Base-by-base conservation (phyloP, 2,113 vertebrate species). In the Plecotus auritus region DNA sequence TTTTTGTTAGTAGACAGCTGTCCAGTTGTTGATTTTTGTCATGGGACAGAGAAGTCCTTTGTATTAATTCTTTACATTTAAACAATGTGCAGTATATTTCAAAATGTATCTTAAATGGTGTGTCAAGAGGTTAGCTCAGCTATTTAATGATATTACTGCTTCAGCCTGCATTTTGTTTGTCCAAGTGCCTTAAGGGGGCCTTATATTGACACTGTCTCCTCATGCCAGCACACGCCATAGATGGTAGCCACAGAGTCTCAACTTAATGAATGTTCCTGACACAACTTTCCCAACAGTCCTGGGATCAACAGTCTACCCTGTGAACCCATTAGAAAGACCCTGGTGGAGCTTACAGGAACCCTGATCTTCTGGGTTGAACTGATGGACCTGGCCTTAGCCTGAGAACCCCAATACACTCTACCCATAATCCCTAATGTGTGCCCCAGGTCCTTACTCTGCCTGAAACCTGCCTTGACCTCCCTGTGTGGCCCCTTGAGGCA, bases 121-220 rank as follows among this genome's bases (percentile, higher is more conserved):
- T 80, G 61, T 42, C 5, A 30, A 80, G 47, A 90, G 13, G 10
- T 90, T 42, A n/a, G 47, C 35, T 81, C 28, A 42, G 76, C 20
- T 70, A 23, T 64, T 69, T 8, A 2, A 42, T 22, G 28, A 47
- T 32, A 3, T 17, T 32, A 30, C 18, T 90, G 5, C 35, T 28
- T 69, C 10, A 1, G 61, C 9, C 40, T n/a, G 26, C 5, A 42
- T 80, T 54, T 37, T 23, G 28, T 80, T 35, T 81, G 28, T 35
- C 28, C 18, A 56, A n/a, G 5, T 1, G 4, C 2, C 13, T 35
- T 49, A 20, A 3, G 30, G 64, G 18, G 26, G 3, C 5, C 17
- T 56, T 10, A 42, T 10, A n/a, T 2, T 69, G 47, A n/a, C 35
- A n/a, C 61, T 10, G 37, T 13, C n/a, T 56, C 18, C 61, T 90